Base-by-base conservation (phyloP, 2,888 invertebrate species). In the Synanthedon formicaeformis region DNA sequence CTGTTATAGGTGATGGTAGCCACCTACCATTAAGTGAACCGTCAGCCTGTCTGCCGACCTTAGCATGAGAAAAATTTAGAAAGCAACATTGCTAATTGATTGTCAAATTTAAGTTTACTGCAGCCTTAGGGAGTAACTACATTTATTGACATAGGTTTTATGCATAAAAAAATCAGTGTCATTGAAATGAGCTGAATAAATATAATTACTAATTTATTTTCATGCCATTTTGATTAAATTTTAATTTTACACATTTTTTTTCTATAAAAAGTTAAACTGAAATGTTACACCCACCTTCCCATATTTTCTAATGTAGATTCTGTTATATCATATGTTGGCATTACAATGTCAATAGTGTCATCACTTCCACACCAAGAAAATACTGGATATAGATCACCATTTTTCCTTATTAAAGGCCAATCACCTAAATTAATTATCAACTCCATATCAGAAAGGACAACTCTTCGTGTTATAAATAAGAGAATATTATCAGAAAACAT, bases 361-460 rank as follows among this genome's bases (percentile, higher is more conserved):
- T 91, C 89, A 58, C 96, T 97, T 1, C 97, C 97, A 80, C 98
- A 98, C 98, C 98, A 99, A 13, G 98, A 98, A 73, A 98, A 94
- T 57, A 99, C 91, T 2, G 98, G 97, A 58, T 92, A 89, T 11
- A 89, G 88, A 12, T 89, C 86, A 8, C 77, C 77, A 48, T 72
- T 76, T 58, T 86, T 89, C 55, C 88, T 86, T 2, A 92, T 91
- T 23, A 98, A 81, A 0, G 98, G 98, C 98, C 98, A 98, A 78
- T 99, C 98, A 13, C 98, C 98, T 12, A 98, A 88, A 82, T 98
- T 99, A 50, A 95, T 90, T 61, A 97, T 93, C 66, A 98, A 91
- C 77, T 98, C 97, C 64, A 95, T 83, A 78, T 98, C 94, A 4
- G 97, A 97, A 53, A 98, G 75, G 18, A 81, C 65, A 18, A 93